phyloP scores from a whole-genome alignment of 2,888 invertebrate genomes.

The Altica lythri region DNA sequence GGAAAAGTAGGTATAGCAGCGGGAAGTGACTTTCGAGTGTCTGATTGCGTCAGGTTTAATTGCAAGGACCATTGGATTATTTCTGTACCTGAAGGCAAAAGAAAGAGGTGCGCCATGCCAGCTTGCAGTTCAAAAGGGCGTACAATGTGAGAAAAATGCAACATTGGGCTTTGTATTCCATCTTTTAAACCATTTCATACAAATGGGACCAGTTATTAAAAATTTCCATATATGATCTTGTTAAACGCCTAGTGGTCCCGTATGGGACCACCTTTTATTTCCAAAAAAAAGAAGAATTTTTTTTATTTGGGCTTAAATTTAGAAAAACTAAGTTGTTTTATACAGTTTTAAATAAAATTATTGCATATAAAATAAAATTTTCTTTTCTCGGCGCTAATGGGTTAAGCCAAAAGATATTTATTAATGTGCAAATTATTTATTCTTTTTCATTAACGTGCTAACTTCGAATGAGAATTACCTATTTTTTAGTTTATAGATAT shows the following conservation, averaged over 20 bases:
- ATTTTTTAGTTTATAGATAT: too few relatives aligned
- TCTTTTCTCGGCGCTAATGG: conserved; percentile 19
- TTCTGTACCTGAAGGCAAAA: conserved; percentile 19
- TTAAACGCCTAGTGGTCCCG: not conserved
- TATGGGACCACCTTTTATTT: conserved; percentile 2
- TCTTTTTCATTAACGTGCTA: too few relatives aligned
- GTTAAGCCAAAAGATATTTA: conserved; percentile 1
- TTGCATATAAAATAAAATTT: conserved; percentile 8
- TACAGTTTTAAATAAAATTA: conserved; percentile 15
- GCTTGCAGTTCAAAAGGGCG: conserved; percentile 17
- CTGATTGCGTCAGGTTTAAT: conserved; percentile 18
- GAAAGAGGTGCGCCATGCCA: conserved; percentile 17
- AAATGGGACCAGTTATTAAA: conserved; percentile 11
- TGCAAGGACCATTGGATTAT: conserved; percentile 21
- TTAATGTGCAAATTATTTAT: too few relatives aligned
- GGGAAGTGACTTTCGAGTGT: conserved; percentile 17
- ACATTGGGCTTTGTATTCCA: conserved; percentile 15
- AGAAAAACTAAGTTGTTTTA: conserved; percentile 5
- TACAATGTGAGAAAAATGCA: conserved; percentile 17
- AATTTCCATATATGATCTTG: conserved; percentile 7
- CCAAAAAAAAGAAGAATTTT: not conserved
- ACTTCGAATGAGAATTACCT: too few relatives aligned
- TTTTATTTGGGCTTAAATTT: not conserved
- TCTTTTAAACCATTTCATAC: conserved; percentile 14
- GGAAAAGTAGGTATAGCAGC: conserved; percentile 18